These are phyloP conservation scores for Ceratoteleas bidentatus DNA, from an alignment of 1,140 invertebrate genomes.

Conservation along the genomic window DNA sequence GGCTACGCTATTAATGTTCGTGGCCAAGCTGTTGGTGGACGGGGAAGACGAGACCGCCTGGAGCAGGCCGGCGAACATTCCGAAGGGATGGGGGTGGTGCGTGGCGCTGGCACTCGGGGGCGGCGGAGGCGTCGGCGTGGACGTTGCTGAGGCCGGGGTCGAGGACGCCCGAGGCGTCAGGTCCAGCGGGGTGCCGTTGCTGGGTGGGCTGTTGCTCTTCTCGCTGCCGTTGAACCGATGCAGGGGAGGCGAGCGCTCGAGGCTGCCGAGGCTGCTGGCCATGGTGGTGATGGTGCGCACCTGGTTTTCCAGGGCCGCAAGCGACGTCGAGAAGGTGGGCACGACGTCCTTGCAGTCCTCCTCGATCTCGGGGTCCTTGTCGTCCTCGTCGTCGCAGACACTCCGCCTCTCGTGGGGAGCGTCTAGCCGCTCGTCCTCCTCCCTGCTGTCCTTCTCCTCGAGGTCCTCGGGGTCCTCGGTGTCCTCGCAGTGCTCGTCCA, in stretches of 20 bases:
- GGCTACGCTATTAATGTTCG: slow-evolving; percentile 69
- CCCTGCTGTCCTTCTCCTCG: slow-evolving; percentile 76
- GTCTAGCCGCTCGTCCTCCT: slow-evolving; percentile 77
- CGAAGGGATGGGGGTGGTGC: slow-evolving; percentile 66
- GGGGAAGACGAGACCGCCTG: slow-evolving; percentile 79
- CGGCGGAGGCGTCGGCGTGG: slow-evolving; percentile 70
- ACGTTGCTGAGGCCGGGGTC: slow-evolving; percentile 76
- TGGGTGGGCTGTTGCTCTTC: slow-evolving; percentile 80
- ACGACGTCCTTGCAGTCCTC: slow-evolving; percentile 83
- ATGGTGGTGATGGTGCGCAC: slow-evolving; percentile 85
- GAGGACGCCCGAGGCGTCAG: slow-evolving; percentile 78
- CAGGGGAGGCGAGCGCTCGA: slow-evolving; percentile 80
- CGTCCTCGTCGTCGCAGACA: slow-evolving; percentile 82
- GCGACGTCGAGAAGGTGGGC: slow-evolving; percentile 86
- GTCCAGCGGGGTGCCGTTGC: slow-evolving; percentile 75
- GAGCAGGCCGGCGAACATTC: slow-evolving; percentile 81
- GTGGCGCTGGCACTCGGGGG: too few relatives aligned
- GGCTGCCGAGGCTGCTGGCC: slow-evolving; percentile 81
- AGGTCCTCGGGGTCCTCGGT: slow-evolving; percentile 76
- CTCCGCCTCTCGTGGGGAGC: slow-evolving; percentile 65
- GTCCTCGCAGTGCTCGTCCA: slow-evolving; percentile 76
- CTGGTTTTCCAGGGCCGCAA: slow-evolving; percentile 89
- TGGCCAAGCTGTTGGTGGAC: slow-evolving; percentile 68
- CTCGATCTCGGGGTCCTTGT: slow-evolving; percentile 83
- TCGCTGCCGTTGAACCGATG: slow-evolving; percentile 81